These are phyloP conservation scores for Trichopoda pennipes DNA, from an alignment of 2,888 invertebrate species.

Conservation along the genomic window DNA sequence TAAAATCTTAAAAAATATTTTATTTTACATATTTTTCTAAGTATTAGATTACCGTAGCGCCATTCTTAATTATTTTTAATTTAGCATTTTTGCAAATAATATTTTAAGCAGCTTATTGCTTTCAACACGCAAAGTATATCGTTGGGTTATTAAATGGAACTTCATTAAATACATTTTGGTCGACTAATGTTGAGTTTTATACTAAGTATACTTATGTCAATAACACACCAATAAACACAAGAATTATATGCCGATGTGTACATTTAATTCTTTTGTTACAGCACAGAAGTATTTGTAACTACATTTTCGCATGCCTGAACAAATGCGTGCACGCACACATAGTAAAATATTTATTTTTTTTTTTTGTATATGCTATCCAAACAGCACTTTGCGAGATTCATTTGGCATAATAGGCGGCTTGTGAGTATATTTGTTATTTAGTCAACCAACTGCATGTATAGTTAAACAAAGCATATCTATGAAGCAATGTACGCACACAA, in stretches of 20 bases:
- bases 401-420: slow-evolving; percentile 44
- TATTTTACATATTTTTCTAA: too few species aligned
- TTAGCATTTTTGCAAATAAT: neutral
- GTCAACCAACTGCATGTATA: slow-evolving; percentile 29
- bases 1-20: too few species aligned
- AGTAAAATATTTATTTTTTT: neutral
- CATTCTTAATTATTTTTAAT: slow-evolving; percentile 13
- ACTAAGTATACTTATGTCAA: slow-evolving; percentile 36
- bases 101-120: neutral
- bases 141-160: neutral
- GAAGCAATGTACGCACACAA: slow-evolving; percentile 12
- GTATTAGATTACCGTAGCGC: too few species aligned
- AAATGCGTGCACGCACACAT: neutral
- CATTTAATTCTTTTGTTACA: slow-evolving; percentile 32
- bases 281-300: slow-evolving; percentile 18
- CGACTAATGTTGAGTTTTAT: slow-evolving; percentile 35
- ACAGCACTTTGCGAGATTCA: slow-evolving; percentile 49
- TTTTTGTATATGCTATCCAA: slow-evolving; percentile 49
- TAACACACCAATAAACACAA: slow-evolving; percentile 37
- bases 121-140: neutral
- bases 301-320: slow-evolving; percentile 26
- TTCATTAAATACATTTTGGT: slow-evolving; percentile 52
- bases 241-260: slow-evolving; percentile 7
- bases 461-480: slow-evolving; percentile 1
- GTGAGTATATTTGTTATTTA: slow-evolving; percentile 15